Evolutionary conservation across 1,140 invertebrate genomes (phyloP), one percentile per base, ranked within the genome.

Genomic region (Megalopta genalis): DNA sequence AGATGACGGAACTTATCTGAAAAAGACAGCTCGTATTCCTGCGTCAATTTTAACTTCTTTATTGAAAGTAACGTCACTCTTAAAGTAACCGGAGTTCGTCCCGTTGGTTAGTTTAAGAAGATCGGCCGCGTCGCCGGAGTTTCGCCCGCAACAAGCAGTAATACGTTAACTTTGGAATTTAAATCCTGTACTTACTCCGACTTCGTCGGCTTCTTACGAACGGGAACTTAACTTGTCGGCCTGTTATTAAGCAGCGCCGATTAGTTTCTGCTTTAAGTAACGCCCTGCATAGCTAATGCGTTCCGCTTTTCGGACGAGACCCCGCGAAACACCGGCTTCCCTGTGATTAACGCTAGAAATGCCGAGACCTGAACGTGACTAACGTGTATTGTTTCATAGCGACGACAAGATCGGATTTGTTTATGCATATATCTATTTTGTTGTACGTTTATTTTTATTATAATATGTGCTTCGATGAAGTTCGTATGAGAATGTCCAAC

Each of bases 101-200:
- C 37, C 18, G 3, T n/a, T 62, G 27, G 52, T 66, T 74, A 25
- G 62, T 67, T 57, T 57, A 67, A 57, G 73, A 75, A 75, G 73
- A 75, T 74, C 37, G 32, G 32, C 4, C 32, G 32, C 62, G 23
- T 23, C 39, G 42, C 57, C 57, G 52, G 49, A 67, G 49, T 74
- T 74, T 21, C 49, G 25, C 46, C 66, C 49, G 73, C 73, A 75
- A 75, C 73, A 75, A 75, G 63, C 66, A 75, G 73, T 37, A n/a
- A 75, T 49, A 23, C 63, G 73, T 75, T 75, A 67, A 75, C 73
- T 75, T 75, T 57, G 63, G 73, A 75, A 75, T 75, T 75, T 75
- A 75, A 75, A 75, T 75, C 63, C 66, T 75, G n/a, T 57, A 39
- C 63, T 67, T 42, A 32, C n/a, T 42, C 32, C 62, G 8, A 18